Evolutionary conservation across 2,113 vertebrate genomes (phyloP).

Genomic region (Cardinalis cardinalis): DNA sequence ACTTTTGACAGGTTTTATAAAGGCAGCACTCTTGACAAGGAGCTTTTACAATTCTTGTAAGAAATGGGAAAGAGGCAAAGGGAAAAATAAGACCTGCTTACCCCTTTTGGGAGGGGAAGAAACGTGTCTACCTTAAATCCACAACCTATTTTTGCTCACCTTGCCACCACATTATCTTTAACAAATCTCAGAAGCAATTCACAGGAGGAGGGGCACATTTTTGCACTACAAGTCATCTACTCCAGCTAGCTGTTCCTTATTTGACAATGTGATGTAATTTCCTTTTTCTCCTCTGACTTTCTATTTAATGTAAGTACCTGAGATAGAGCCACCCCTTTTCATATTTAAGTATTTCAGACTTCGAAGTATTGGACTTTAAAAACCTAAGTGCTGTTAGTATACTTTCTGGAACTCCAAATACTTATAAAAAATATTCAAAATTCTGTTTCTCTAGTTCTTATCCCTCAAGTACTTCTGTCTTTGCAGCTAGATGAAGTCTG

Average conservation of each 20-base stretch:
- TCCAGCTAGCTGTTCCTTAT: constrained; percentile 74
- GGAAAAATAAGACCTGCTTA: neutral
- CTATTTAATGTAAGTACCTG: constrained; percentile 54
- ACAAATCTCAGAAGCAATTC: constrained; percentile 68
- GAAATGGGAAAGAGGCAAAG: neutral
- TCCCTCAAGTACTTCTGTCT: neutral
- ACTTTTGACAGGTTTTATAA: neutral
- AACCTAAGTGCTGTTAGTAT: neutral
- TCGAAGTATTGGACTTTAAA: neutral
- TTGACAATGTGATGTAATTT: constrained; percentile 75
- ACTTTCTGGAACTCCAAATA: neutral
- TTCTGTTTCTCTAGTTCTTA: neutral
- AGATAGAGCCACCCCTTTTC: constrained; percentile 6
- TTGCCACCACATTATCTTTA: constrained; percentile 64
- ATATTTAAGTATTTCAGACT: neutral
- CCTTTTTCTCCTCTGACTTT: constrained; percentile 71
- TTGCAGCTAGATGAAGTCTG: neutral
- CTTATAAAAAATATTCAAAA: neutral
- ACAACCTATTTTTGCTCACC: constrained; percentile 68
- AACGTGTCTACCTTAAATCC: constrained; percentile 45
- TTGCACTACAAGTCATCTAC: constrained; percentile 67
- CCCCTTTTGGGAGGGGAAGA: neutral
- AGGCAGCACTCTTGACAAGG: neutral
- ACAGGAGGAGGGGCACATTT: constrained; percentile 74
- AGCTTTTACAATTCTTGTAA: neutral